Conservation (phyloP, 2,797 vertebrate species). For the Australoheros facetus region DNA sequence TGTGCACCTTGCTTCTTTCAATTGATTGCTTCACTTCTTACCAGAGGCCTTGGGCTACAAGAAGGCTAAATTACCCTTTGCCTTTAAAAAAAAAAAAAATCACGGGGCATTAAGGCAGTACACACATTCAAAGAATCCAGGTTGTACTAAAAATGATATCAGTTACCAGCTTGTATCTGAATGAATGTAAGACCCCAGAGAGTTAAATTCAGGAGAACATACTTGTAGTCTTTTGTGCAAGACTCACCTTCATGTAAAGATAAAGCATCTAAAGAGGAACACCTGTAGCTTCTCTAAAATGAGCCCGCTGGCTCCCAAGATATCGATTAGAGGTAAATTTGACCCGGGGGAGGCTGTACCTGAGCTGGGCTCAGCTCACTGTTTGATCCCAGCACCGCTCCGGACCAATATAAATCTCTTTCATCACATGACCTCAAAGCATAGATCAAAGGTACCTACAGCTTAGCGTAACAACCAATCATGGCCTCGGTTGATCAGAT, state of each 20-base stretch:
- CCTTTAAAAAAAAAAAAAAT: neutral
- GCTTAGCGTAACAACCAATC: constrained; percentile 36
- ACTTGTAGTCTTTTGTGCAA: neutral
- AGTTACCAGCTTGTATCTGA: neutral
- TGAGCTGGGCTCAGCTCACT: neutral
- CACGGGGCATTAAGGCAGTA: neutral
- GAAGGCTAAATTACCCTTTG: neutral
- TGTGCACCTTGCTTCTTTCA: constrained; percentile 3
- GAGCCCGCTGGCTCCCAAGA: constrained; percentile 7
- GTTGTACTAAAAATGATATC: neutral
- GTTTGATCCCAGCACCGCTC: constrained; percentile 37
- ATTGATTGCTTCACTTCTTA: neutral
- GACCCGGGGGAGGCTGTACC: constrained; percentile 5
- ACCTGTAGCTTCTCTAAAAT: constrained; percentile 12
- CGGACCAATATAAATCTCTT: constrained; percentile 19
- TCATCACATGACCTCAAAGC: constrained; percentile 46
- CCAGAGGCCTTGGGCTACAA: neutral
- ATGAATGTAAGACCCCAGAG: neutral
- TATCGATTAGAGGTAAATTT: constrained; percentile 14
- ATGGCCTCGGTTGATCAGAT: neutral
- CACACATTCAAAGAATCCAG: neutral
- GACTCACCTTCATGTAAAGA: neutral
- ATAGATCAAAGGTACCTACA: constrained; percentile 38
- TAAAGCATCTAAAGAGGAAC: neutral
- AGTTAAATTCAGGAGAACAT: neutral